Evolutionary conservation across 2,113 vertebrate species (phyloP), one percentile per base, ranked within the genome.

Genomic region (Chloropsis cyanopogon): DNA sequence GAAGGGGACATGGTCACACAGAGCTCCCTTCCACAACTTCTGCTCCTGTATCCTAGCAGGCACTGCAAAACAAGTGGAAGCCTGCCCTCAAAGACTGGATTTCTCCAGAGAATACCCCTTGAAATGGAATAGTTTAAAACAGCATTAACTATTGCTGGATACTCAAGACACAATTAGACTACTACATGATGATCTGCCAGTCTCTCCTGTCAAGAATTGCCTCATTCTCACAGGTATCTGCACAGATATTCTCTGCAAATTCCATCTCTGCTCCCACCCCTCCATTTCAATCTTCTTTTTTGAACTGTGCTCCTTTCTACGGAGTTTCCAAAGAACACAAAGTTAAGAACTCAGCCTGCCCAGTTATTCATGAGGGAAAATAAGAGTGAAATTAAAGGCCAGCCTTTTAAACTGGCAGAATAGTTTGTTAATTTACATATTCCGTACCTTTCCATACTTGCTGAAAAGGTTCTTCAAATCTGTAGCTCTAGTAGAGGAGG

Each of bases 381-480:
- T 2, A 69, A 50, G 11, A 69, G 17, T 6, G 16, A 24, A 26
- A 47, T 66, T 81, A 31, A 52, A 77, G 25, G 16, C 80, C 31
- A 81, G 18, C 21, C 22, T 47, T 60, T 57, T 11, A 22, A 77
- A 65, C 1, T 22, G 22, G 29, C 7, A 46, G 13, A 73, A 68
- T 4, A 1, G 5, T 29, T 53, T 46, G 9, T 33, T 60, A 37
- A 31, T 37, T 53, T 33, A 49, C 7, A 4, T 4, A 42, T 13
- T 25, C 3, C 96, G 0, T 81, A 99, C 99, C 98, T 99, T 99
- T 65, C 99, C 99, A 28, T 99, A 98, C 92, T 99, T 99, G 98
- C 99, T 99, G 97, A 99, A 99, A 19, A 99, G 98, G 14, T 98
- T 99, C 97, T 99, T 99, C 96, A 99, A 96, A 97, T 99, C 99